Evolutionary conservation across 2,113 vertebrate genomes (phyloP), one percentile per base, ranked within the genome.

Genomic region (Trogon surrucura): DNA sequence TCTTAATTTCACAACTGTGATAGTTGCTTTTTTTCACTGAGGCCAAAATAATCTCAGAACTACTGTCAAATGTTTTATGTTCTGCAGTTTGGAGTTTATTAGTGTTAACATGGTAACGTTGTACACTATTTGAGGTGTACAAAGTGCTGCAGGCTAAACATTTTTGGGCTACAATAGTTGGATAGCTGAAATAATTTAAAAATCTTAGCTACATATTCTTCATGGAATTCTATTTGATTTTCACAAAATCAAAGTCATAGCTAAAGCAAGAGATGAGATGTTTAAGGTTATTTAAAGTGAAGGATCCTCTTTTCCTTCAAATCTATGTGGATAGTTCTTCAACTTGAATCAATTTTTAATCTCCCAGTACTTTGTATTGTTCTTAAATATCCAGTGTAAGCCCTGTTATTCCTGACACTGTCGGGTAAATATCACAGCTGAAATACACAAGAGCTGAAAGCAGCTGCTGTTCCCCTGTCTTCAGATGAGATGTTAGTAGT

Each of bases 21-120:
- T 71, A 95, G 48, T 47, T 91, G 22, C 14, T 72, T 93, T 56
- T 90, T 57, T 95, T 94, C 30, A 70, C 45, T 69, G 60, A 87
- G 58, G 70, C 65, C 80, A 97, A 93, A 97, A 93, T 91, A 95
- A 96, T 92, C 48, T 44, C 75, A 84, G 85, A 92, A 92, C 36
- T 89, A 79, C 71, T 96, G 79, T 94, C 88, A 97, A 92, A 81
- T 82, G 36, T 22, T 96, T 96, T 96, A 95, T 48, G 57, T 96
- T 94, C 78, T 84, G 70, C 74, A 94, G 51, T 88, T 94, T 88
- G 67, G 47, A 96, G 58, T 91, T 96, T 86, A 92, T 89, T 93
- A 87, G 87, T 91, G 84, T 87, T 95, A 97, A 95, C 41, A 89
- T 11, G 32, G n/a, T 93, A 91, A 95, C 58, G 11, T 51, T 96